phyloP scores from a whole-genome alignment of 2,797 vertebrate species.

The Hyperoplus lanceolatus region DNA sequence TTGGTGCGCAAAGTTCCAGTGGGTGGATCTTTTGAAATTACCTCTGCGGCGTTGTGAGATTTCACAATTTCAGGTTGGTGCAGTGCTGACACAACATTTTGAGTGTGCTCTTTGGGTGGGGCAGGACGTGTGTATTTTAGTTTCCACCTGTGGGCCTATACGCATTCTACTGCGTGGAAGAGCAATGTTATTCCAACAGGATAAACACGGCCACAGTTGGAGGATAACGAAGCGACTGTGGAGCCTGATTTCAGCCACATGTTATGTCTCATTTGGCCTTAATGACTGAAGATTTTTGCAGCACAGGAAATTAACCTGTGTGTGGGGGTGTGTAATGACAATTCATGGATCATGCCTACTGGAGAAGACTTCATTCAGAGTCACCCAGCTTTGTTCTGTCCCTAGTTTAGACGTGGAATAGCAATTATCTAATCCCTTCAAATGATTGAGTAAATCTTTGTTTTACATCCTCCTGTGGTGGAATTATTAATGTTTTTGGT shows the following conservation, averaged over 20 bases:
- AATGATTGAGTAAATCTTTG: conserved; percentile 38
- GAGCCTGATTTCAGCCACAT: conserved; percentile 45
- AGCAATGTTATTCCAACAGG: conserved; percentile 57
- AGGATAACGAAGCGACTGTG: conserved; percentile 54
- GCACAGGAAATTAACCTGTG: conserved; percentile 52
- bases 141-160: conserved; percentile 73
- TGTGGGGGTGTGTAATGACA: conserved; percentile 10
- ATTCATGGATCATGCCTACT: conserved; percentile 20
- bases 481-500: conserved; percentile 42
- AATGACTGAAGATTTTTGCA: conserved; percentile 35
- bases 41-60: conserved; percentile 48
- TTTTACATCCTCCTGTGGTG: conserved; percentile 39
- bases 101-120: conserved; percentile 66
- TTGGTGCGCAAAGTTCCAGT: conserved; percentile 6
- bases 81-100: conserved; percentile 59
- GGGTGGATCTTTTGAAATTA: conserved; percentile 37
- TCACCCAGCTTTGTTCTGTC: conserved; percentile 15
- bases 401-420: background rate
- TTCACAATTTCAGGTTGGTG: conserved; percentile 51
- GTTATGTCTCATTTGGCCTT: conserved; percentile 28
- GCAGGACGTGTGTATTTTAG: conserved; percentile 70
- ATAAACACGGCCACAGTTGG: conserved; percentile 57
- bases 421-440: conserved; percentile 39
- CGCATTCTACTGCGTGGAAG: conserved; percentile 42
- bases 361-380: conserved; percentile 5